phyloP scores from a whole-genome alignment of 2,888 invertebrate species.

The Branchellion lobata region DNA sequence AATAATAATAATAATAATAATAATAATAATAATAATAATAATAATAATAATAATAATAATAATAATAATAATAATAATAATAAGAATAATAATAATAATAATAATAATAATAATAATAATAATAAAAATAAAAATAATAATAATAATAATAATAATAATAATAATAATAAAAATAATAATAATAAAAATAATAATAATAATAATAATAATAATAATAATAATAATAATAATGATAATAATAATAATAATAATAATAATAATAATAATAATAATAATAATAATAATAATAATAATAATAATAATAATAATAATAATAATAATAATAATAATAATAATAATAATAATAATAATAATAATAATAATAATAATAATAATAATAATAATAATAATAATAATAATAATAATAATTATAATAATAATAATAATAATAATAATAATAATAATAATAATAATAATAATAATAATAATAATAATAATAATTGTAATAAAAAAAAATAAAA shows the following conservation, averaged over 20 bases:
- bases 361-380: too few species aligned
- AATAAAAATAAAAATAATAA: conserved; percentile 3
- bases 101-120: conserved; percentile 15
- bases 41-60: background rate
- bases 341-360: too few species aligned
- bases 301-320: too few species aligned
- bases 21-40: background rate
- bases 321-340: too few species aligned
- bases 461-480: too few species aligned
- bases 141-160: conserved; percentile 16
- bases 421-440: too few species aligned
- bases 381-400: too few species aligned
- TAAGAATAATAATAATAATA: conserved; percentile 17
- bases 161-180: background rate
- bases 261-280: background rate
- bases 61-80: conserved; percentile 11
- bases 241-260: background rate
- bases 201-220: conserved; percentile 17
- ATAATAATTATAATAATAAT: too few species aligned
- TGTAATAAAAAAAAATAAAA: too few species aligned
- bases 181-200: background rate
- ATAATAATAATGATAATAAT: background rate
- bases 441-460: too few species aligned
- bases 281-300: too few species aligned
- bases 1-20: too few species aligned